Percentiles rank a stretch among this genome's conserved stretches.
These are phyloP conservation scores for Phaonia tiefii DNA, from an alignment of 2,888 invertebrate genomes.

Conservation along the genomic window DNA sequence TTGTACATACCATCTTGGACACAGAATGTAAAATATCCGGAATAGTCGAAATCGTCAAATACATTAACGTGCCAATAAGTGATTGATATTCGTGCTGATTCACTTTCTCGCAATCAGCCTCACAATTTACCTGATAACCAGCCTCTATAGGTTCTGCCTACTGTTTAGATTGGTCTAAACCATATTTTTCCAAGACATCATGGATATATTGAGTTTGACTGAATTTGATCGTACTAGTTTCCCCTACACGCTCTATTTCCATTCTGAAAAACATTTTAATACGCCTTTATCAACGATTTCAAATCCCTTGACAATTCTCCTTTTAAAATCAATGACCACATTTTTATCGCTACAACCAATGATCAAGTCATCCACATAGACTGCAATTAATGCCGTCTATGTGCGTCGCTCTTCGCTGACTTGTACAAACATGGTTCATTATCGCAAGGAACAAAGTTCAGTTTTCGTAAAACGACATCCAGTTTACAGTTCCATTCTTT, in stretches of 20 bases:
- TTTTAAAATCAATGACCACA: not conserved
- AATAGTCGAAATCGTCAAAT: not conserved
- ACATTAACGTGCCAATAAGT: slow-evolving; percentile 23
- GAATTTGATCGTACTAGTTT: slow-evolving; percentile 3
- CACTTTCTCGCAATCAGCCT: not conserved
- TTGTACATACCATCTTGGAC: too few species aligned
- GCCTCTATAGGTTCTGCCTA: slow-evolving; percentile 12
- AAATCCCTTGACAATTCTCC: not conserved
- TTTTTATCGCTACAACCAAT: not conserved
- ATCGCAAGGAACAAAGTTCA: slow-evolving; percentile 22
- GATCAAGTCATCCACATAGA: too few species aligned
- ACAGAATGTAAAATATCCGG: too few species aligned
- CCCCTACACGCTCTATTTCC: slow-evolving; percentile 21
- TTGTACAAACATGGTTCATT: slow-evolving; percentile 41
- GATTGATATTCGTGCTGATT: slow-evolving; percentile 30
- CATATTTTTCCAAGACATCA: not conserved
- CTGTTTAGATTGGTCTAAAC: slow-evolving; percentile 22
- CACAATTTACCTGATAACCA: slow-evolving; percentile 13
- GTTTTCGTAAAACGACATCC: slow-evolving; percentile 11
- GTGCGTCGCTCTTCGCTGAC: not conserved
- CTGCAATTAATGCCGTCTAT: slow-evolving; percentile 46
- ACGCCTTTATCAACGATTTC: not conserved
- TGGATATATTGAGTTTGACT: slow-evolving; percentile 4
- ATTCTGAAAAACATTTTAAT: slow-evolving; percentile 4
- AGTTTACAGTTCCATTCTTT: too few species aligned